These are phyloP conservation scores for Salarias fasciatus DNA, from an alignment of 2,797 vertebrate species.

Conservation along the genomic window DNA sequence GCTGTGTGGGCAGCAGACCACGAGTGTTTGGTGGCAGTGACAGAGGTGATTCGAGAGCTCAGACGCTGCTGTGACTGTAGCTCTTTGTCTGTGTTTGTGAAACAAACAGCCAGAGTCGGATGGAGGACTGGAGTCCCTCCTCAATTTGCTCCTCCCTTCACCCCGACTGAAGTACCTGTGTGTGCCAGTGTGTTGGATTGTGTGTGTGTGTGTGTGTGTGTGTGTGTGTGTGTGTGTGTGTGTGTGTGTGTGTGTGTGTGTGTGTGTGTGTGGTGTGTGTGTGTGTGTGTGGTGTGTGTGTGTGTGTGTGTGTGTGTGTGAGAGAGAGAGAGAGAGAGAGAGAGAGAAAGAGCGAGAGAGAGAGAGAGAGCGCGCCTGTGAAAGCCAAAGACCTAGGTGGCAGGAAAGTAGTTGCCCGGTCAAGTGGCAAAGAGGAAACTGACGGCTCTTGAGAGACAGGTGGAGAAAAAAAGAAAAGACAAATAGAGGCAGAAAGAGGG, in stretches of 20 bases:
- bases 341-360: no score
- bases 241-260: constrained; percentile 34
- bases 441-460: constrained; percentile 29
- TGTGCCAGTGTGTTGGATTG: constrained; percentile 29
- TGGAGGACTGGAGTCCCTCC: constrained; percentile 49
- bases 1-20: not conserved
- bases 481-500: constrained; percentile 37
- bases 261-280: constrained; percentile 27
- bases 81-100: constrained; percentile 13
- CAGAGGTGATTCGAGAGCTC: not conserved
- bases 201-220: constrained; percentile 7
- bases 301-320: constrained; percentile 22
- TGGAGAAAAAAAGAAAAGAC: constrained; percentile 21
- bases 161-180: constrained; percentile 45
- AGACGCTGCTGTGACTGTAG: not conserved
- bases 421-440: constrained; percentile 43
- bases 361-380: constrained; percentile 19
- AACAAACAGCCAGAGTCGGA: constrained; percentile 39
- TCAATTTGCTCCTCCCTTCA: constrained; percentile 37
- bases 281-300: constrained; percentile 42
- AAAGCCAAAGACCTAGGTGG: constrained; percentile 31
- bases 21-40: constrained; percentile 11
- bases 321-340: constrained; percentile 13
- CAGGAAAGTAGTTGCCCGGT: constrained; percentile 40
- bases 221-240: constrained; percentile 43